Conservation (phyloP, 92 coral and sea anemone species). For the Bergia sp. region DNA sequence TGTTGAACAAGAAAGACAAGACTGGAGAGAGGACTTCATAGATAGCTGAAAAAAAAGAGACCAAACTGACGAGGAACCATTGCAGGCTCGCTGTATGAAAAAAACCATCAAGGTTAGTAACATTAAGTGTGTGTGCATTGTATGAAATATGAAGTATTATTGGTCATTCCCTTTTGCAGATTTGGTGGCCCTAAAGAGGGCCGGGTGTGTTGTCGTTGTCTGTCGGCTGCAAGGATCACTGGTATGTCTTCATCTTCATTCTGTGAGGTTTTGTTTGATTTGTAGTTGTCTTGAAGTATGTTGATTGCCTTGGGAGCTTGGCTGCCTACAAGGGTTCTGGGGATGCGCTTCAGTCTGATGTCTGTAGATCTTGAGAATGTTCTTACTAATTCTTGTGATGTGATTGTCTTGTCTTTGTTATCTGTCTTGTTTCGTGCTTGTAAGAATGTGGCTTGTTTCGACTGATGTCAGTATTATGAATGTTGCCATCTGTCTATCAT, state of each 20-base stretch:
- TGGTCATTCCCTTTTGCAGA: conserved; percentile 85
- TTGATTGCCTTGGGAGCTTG: background rate
- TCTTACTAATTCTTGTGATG: background rate
- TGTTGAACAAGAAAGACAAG: background rate
- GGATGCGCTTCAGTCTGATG: background rate
- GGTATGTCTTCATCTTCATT: background rate
- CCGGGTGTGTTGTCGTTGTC: conserved; percentile 62
- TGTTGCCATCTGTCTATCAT: background rate
- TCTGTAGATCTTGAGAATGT: background rate
- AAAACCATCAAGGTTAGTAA: conserved; percentile 45
- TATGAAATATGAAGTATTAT: background rate
- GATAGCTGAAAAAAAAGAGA: background rate
- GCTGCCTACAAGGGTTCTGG: background rate
- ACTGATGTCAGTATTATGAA: background rate
- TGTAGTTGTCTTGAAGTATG: conserved; percentile 6
- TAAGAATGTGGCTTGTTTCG: background rate
- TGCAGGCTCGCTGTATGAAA: background rate
- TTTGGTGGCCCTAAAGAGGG: conserved; percentile 94
- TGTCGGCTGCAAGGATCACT: conserved; percentile 4
- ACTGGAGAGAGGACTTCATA: background rate
- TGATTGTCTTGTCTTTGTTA: background rate
- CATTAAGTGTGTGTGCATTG: conserved; percentile 18
- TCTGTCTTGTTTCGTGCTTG: background rate
- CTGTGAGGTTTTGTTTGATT: too few relatives aligned
- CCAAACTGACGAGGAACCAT: background rate